Percentiles rank a stretch among this genome's conserved stretches.
Conservation (phyloP, 2,888 invertebrate species). For the Urechis unicinctus region DNA sequence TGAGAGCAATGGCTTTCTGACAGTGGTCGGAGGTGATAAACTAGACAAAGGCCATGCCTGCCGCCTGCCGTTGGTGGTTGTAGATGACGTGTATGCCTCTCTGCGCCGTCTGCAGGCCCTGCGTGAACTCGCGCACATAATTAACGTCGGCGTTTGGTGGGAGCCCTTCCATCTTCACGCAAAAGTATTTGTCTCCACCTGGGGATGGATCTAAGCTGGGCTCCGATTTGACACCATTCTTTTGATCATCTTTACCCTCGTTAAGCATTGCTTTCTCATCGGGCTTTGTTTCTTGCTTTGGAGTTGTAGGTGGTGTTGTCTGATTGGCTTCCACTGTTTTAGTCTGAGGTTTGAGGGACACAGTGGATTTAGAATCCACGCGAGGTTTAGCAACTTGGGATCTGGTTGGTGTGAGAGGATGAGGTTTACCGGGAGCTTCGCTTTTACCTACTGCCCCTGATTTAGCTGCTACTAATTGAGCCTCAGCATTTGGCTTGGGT, state of each 20-base stretch:
- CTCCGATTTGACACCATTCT: neutral
- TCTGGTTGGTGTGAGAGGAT: too few species aligned
- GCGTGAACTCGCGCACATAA: constrained; percentile 75
- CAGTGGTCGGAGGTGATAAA: constrained; percentile 72
- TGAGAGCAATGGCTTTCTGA: constrained; percentile 63
- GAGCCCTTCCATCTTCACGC: constrained; percentile 59
- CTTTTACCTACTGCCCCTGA: too few species aligned
- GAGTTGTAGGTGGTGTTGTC: neutral
- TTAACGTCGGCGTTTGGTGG: constrained; percentile 71
- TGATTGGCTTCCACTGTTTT: too few species aligned
- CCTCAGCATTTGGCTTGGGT: neutral
- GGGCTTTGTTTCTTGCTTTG: neutral
- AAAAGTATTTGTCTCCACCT: constrained; percentile 7
- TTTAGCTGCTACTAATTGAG: neutral
- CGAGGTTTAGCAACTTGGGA: too few species aligned
- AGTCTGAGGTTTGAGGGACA: too few species aligned
- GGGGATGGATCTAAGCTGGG: neutral
- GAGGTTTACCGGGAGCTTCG: too few species aligned
- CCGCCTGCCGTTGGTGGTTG: constrained; percentile 44
- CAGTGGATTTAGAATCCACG: too few species aligned
- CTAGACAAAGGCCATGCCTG: constrained; percentile 73
- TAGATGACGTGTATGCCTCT: constrained; percentile 61
- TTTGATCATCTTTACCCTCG: neutral
- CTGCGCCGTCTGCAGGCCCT: constrained; percentile 58
- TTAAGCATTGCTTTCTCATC: neutral